Percentiles rank a stretch among this genome's conserved stretches.
These are phyloP conservation scores for Plecotus auritus DNA, from an alignment of 2,113 vertebrate species.

Conservation along the genomic window DNA sequence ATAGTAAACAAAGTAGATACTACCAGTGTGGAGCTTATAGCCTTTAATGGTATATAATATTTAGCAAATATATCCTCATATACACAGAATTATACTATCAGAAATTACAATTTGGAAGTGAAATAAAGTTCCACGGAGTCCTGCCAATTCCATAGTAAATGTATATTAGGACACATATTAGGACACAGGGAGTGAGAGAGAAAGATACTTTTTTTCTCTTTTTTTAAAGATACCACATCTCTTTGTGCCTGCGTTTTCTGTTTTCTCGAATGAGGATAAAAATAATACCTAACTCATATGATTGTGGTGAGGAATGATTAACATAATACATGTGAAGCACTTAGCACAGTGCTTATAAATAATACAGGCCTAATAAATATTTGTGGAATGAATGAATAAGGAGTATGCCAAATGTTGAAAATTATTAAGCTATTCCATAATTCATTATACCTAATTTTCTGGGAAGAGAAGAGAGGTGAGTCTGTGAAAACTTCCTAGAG, in stretches of 20 bases:
- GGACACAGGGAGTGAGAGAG: neutral
- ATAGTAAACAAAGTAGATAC: neutral
- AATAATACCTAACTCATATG: neutral
- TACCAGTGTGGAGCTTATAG: neutral
- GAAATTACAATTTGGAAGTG: neutral
- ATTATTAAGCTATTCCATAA: neutral
- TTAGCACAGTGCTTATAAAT: neutral
- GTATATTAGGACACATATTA: neutral
- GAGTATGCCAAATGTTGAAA: neutral
- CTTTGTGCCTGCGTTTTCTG: neutral
- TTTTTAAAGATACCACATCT: neutral
- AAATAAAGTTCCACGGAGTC: neutral
- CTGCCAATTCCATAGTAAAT: neutral
- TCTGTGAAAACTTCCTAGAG: neutral
- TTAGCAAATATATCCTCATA: neutral
- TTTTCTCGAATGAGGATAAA: neutral
- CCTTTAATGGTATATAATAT: neutral
- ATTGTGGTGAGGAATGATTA: neutral
- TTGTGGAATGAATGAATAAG: neutral
- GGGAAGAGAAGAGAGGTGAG: neutral
- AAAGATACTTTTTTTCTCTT: neutral
- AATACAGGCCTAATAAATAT: neutral
- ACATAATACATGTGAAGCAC: neutral
- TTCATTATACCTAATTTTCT: neutral
- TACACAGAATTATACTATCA: neutral